Base-by-base conservation (phyloP, 2,888 invertebrate genomes). In the Cacoxenus indagator region DNA sequence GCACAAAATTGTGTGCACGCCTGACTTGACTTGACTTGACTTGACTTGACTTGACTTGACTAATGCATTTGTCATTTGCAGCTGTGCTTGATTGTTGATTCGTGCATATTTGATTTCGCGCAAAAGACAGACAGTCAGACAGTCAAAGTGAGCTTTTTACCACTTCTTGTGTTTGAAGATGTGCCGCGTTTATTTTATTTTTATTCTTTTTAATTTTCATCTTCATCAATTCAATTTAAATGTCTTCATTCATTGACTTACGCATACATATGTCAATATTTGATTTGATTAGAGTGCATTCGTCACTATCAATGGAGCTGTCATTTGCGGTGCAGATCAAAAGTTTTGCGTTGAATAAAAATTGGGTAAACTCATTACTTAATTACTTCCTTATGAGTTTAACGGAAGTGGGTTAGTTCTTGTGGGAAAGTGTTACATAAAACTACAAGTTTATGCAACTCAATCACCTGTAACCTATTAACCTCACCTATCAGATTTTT, bases 11-110 rank as follows among this genome's bases (percentile, higher is more conserved):
- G 48, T 17, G 19, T 48, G 48, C 48, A 14, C 48, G 8, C 17
- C 31, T 31, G 22, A 19, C 51, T 51, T 62, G 22, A 61, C 17
- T 61, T 48, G 24, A 43, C 11, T 31, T 31, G 31, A 31, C 5
- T 31, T 31, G 37, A 37, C 9, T 37, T 37, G n/a, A n/a, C n/a
- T n/a, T 57, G 57, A 17, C 45, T 31, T 19, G 31, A 31, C 59
- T 59, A 31, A 62, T 62, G 43, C 26, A 62, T 45, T 61, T 61
- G 37, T 61, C 61, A 61, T 24, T 61, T 45, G 26, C 61, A 62
- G 61, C 61, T 62, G 61, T 24, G 61, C n/a, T 61, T 26, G 19
- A 22, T 61, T 22, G 4, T 57, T 29, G 19, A 5, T 19, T 19
- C 11, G 17, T 61, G 17, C 5, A 43, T 61, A 61, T 61, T 61